Evolutionary conservation across 2,113 vertebrate species (phyloP).

Genomic region (Archocentrus centrarchus): DNA sequence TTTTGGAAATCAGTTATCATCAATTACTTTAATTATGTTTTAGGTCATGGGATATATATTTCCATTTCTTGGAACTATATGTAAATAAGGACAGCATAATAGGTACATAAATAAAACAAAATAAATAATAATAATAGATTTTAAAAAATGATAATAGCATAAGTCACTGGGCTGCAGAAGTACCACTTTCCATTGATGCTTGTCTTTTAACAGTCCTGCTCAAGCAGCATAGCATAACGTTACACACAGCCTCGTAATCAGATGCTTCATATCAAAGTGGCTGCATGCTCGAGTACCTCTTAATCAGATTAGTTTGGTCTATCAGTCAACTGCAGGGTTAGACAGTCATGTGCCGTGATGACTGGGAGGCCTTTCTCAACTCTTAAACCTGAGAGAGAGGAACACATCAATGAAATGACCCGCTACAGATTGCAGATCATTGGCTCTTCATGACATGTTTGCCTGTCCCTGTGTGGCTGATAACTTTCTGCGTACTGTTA

Average conservation of each 20-base stretch:
- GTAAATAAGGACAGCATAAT: no score
- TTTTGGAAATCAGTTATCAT: no score
- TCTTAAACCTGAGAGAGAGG: constrained; percentile 5
- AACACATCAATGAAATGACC: constrained; percentile 42
- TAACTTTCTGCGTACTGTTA: neutral
- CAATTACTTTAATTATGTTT: no score
- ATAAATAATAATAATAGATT: no score
- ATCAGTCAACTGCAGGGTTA: neutral
- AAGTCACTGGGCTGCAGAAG: neutral
- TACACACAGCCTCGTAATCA: neutral
- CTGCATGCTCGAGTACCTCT: neutral
- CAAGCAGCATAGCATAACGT: neutral
- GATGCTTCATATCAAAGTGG: neutral
- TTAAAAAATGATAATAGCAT: no score
- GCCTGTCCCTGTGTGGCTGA: constrained; percentile 1
- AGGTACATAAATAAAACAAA: no score
- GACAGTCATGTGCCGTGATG: neutral
- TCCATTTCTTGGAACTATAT: no score
- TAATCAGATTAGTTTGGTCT: constrained; percentile 3
- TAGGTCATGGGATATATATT: no score
- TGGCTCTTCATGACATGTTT: constrained; percentile 9
- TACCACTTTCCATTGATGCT: neutral
- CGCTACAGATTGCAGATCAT: neutral
- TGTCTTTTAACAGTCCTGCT: neutral
- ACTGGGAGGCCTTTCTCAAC: neutral